These are phyloP conservation scores for Leucozona laternaria DNA, from an alignment of 2,888 invertebrate species.

Conservation along the genomic window DNA sequence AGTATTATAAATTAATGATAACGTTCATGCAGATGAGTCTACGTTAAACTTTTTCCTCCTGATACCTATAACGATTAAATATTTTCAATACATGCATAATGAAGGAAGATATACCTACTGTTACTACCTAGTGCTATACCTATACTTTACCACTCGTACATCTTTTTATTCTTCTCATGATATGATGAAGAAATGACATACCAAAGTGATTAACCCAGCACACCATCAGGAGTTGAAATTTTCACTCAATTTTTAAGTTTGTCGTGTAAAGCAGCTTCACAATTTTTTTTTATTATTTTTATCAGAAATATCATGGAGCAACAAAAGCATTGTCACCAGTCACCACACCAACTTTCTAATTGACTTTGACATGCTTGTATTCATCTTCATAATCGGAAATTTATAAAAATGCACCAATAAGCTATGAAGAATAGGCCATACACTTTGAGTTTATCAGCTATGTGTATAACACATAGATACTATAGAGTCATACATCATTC, in stretches of 20 bases:
- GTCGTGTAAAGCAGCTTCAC: background rate
- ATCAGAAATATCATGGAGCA: background rate
- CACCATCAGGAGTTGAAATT: background rate
- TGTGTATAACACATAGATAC: background rate
- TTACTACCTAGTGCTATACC: background rate
- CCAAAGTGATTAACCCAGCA: conserved; percentile 5
- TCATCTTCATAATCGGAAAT: conserved; percentile 2
- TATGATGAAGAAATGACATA: background rate
- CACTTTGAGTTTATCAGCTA: background rate
- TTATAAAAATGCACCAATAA: background rate
- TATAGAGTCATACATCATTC: background rate
- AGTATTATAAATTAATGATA: conserved; percentile 4
- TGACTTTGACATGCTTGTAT: background rate
- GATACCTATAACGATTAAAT: background rate
- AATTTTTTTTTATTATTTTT: background rate
- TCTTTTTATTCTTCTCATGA: background rate
- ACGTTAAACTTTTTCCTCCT: conserved; percentile 1
- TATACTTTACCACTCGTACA: background rate
- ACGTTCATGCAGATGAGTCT: background rate
- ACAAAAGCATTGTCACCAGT: background rate
- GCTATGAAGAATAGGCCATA: background rate
- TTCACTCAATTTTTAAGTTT: conserved; percentile 23
- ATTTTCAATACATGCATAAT: background rate
- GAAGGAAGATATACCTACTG: background rate
- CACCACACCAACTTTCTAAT: conserved; percentile 8